Percentiles rank a stretch among this genome's conserved stretches.
phyloP scores from a whole-genome alignment of 2,113 vertebrate species.

The Brachionichthys hirsutus region DNA sequence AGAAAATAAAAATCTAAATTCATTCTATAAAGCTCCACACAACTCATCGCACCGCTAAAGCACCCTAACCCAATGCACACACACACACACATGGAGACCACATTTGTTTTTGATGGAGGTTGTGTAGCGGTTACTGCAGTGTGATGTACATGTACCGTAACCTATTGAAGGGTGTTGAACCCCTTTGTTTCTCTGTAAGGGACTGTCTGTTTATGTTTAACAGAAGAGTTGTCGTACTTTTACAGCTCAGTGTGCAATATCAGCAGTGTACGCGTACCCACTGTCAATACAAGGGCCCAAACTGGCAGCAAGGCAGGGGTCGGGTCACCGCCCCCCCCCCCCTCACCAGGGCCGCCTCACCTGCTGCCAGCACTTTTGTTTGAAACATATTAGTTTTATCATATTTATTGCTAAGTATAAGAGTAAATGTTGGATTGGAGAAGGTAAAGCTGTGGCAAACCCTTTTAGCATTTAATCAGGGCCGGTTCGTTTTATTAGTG shows the following conservation, averaged over 20 bases:
- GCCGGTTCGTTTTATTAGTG: too few species aligned
- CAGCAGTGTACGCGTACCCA: conserved; percentile 7
- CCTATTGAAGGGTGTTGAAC: too few species aligned
- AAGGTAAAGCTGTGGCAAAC: conserved; percentile 11
- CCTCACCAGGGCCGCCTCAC: conserved; percentile 43
- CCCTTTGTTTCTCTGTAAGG: conserved; percentile 6
- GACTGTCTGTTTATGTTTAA: background rate
- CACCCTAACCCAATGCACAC: too few species aligned
- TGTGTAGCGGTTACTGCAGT: too few species aligned
- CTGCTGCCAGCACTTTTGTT: conserved; percentile 60
- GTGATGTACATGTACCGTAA: too few species aligned
- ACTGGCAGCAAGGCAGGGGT: conserved; percentile 13
- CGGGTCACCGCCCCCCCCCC: background rate
- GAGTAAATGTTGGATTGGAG: conserved; percentile 70
- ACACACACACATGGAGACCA: too few species aligned
- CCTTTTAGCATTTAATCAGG: background rate
- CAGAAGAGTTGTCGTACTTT: background rate
- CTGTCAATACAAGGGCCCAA: conserved; percentile 47
- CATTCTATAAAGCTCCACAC: too few species aligned
- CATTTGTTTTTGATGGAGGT: too few species aligned
- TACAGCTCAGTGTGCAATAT: conserved; percentile 63
- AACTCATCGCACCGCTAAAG: too few species aligned
- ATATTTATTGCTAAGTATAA: conserved; percentile 77
- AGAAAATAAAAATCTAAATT: too few species aligned
- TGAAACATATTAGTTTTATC: conserved; percentile 49